These are phyloP conservation scores for Hylaea fasciaria DNA, from an alignment of 2,888 invertebrate genomes.

Conservation along the genomic window DNA sequence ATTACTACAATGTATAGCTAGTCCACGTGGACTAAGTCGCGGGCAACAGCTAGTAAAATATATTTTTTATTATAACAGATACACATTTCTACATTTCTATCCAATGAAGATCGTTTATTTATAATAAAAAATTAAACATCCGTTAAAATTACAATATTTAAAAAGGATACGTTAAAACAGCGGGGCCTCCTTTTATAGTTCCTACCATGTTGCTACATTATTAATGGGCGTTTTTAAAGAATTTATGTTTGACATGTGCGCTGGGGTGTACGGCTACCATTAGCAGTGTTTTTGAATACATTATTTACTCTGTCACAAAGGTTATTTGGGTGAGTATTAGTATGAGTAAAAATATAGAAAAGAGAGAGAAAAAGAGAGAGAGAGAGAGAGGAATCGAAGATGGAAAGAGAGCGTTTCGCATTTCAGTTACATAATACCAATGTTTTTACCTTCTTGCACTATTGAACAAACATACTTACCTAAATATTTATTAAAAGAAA, in stretches of 20 bases:
- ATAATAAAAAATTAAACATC: slow-evolving; percentile 19
- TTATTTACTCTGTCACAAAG: neutral
- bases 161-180: slow-evolving; percentile 51
- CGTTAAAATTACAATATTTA: slow-evolving; percentile 33
- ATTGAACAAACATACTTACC: too few species aligned
- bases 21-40: too few species aligned
- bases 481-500: too few species aligned
- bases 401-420: too few species aligned
- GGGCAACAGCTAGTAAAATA: slow-evolving; percentile 13
- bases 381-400: too few species aligned
- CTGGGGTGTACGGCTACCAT: slow-evolving; percentile 50
- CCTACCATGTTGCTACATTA: slow-evolving; percentile 54
- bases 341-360: too few species aligned
- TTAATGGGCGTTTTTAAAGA: slow-evolving; percentile 74
- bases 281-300: slow-evolving; percentile 41
- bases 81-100: slow-evolving; percentile 14
- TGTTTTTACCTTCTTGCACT: too few species aligned
- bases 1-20: too few species aligned
- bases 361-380: too few species aligned
- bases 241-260: slow-evolving; percentile 74
- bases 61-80: slow-evolving; percentile 31
- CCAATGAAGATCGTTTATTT: slow-evolving; percentile 19
- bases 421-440: too few species aligned
- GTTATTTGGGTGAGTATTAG: neutral
- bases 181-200: slow-evolving; percentile 58